Evolutionary conservation across 2,888 invertebrate genomes (phyloP).

Genomic region (Drosophila mayaguana): DNA sequence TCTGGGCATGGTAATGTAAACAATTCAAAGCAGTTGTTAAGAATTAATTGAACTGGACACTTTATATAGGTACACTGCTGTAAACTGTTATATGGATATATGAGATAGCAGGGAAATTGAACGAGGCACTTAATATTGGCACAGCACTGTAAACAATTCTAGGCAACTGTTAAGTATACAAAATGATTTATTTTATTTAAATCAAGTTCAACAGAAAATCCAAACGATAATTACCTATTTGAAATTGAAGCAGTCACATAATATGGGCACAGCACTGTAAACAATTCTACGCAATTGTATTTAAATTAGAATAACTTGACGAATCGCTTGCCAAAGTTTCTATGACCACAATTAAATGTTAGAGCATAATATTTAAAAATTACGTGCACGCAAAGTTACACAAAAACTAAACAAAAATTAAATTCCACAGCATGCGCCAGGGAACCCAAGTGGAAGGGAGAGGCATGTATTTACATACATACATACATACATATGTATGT

Average conservation of each 20-base stretch:
- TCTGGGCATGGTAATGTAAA: not conserved
- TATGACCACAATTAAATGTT: not conserved
- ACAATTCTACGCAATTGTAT: not conserved
- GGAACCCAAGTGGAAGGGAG: conserved; percentile 13
- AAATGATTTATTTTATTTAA: not conserved
- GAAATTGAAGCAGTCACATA: not conserved
- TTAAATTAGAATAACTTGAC: not conserved
- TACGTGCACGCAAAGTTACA: conserved; percentile 70
- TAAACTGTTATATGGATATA: not conserved
- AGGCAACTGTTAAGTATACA: not conserved
- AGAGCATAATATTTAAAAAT: conserved; percentile 34
- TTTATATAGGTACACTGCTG: not conserved
- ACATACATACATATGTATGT: not conserved
- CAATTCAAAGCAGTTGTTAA: too few species aligned
- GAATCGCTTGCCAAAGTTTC: conserved; percentile 5
- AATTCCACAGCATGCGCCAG: conserved; percentile 38
- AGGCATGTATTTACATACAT: conserved; percentile 31
- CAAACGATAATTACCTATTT: not conserved
- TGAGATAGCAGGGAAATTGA: not conserved
- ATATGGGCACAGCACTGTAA: not conserved
- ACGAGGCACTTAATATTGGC: not conserved
- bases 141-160: not conserved
- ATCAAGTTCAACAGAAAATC: not conserved
- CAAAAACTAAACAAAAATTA: conserved; percentile 27
- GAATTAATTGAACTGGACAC: not conserved